Evolutionary conservation across 2,797 vertebrate species (phyloP).

Genomic region (Argyrosomus regius): DNA sequence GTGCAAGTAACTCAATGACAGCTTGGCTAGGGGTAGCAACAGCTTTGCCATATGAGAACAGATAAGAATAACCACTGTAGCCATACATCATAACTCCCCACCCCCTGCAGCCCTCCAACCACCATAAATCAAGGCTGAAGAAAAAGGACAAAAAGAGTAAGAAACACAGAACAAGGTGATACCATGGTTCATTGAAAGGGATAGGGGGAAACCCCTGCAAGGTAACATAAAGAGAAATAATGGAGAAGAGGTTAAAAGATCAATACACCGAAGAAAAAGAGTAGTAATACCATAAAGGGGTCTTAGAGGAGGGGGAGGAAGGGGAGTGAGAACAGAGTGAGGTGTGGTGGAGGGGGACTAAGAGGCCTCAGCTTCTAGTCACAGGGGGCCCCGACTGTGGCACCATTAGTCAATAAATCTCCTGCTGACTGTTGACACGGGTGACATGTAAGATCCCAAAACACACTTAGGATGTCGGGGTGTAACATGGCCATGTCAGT

Average conservation of each 20-base stretch:
- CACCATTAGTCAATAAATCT: conserved; percentile 82
- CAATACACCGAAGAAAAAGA: conserved; percentile 37
- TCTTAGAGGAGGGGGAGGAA: conserved; percentile 15
- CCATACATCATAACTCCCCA: conserved; percentile 76
- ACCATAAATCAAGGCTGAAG: conserved; percentile 66
- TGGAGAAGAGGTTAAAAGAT: conserved; percentile 44
- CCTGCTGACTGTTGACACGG: conserved; percentile 80
- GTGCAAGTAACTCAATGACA: conserved; percentile 61
- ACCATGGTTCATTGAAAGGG: conserved; percentile 13
- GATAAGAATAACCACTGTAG: conserved; percentile 83
- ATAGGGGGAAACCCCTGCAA: not conserved
- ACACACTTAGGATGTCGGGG: conserved; percentile 75
- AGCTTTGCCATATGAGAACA: conserved; percentile 79
- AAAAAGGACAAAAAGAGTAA: conserved; percentile 52
- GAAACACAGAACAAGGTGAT: conserved; percentile 17
- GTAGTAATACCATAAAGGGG: conserved; percentile 24
- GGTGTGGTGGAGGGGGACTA: conserved; percentile 41
- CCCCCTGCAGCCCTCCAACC: conserved; percentile 51
- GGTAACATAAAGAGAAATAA: conserved; percentile 35
- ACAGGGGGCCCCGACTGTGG: conserved; percentile 64
- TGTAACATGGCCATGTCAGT: conserved; percentile 46
- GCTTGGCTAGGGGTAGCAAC: conserved; percentile 58
- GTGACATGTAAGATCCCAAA: conserved; percentile 78
- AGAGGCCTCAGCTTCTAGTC: conserved; percentile 59
- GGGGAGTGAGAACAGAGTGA: conserved; percentile 45